These are phyloP conservation scores for Holcopasites calliopsidis DNA, from an alignment of 1,140 invertebrate species.

Conservation along the genomic window DNA sequence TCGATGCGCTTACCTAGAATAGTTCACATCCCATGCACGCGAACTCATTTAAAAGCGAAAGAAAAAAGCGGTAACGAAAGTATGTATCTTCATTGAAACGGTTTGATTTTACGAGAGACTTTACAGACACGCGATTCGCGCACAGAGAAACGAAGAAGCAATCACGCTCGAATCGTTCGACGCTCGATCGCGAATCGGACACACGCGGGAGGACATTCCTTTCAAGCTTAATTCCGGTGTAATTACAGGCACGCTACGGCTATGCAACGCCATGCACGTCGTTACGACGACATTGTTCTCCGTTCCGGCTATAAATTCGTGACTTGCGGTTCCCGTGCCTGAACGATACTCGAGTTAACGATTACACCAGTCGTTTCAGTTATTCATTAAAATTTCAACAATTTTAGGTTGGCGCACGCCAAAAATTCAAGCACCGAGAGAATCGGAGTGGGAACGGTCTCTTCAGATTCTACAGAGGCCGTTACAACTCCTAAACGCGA, in stretches of 20 bases:
- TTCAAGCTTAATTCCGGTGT: slow-evolving; percentile 62
- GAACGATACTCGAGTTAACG: slow-evolving; percentile 39
- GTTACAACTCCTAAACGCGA: background rate
- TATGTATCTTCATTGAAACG: background rate
- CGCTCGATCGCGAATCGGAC: slow-evolving; percentile 44
- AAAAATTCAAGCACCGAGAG: background rate
- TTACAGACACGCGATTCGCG: too few relatives aligned
- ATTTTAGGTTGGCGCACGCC: background rate
- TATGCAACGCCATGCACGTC: slow-evolving; percentile 48
- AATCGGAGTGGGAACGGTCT: background rate
- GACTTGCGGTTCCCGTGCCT: slow-evolving; percentile 30
- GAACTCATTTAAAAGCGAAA: too few relatives aligned
- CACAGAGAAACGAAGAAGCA: background rate
- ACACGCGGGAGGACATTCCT: slow-evolving; percentile 46
- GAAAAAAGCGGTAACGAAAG: background rate
- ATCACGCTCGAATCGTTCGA: background rate
- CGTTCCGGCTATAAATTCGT: slow-evolving; percentile 51
- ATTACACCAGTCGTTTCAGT: slow-evolving; percentile 51
- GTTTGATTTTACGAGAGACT: background rate
- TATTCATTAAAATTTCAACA: slow-evolving; percentile 47
- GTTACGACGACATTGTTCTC: slow-evolving; percentile 61
- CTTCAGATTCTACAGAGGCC: background rate
- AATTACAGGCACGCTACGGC: slow-evolving; percentile 52
- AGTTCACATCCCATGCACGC: too few relatives aligned
- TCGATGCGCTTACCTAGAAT: background rate